Conservation (phyloP, 53 echinoderm and acorn worm genomes). For the Hippasteria phrygiana region DNA sequence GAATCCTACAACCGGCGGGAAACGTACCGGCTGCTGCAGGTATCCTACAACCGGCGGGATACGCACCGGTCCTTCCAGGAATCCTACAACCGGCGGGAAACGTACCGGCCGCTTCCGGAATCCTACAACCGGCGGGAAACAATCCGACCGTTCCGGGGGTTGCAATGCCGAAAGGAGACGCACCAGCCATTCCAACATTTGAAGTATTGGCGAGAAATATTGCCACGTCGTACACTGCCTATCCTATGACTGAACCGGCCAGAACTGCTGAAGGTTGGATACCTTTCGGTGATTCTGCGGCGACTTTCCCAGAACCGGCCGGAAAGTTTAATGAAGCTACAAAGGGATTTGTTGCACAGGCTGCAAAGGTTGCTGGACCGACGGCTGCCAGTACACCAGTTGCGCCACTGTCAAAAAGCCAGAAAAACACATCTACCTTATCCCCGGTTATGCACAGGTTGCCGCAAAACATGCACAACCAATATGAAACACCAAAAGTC, state of each 20-base stretch:
- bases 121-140: too few species aligned
- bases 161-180: too few species aligned
- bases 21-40: neutral
- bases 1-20: neutral
- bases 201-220: too few species aligned
- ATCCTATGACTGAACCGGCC: neutral
- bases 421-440: neutral
- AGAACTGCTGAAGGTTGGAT: neutral
- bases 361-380: neutral
- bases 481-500: neutral
- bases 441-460: neutral
- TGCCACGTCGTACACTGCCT: too few species aligned
- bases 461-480: neutral
- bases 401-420: neutral
- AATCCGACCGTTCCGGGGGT: too few species aligned
- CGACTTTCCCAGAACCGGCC: neutral
- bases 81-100: neutral
- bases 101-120: too few species aligned
- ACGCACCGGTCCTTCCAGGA: neutral
- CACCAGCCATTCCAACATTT: too few species aligned
- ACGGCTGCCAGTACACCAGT: neutral
- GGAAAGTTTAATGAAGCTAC: neutral
- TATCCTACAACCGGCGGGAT: neutral
- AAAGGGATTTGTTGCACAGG: neutral
- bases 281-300: neutral